These are phyloP conservation scores for Drosophila picticornis DNA, from an alignment of 2,888 invertebrate species.

Conservation along the genomic window DNA sequence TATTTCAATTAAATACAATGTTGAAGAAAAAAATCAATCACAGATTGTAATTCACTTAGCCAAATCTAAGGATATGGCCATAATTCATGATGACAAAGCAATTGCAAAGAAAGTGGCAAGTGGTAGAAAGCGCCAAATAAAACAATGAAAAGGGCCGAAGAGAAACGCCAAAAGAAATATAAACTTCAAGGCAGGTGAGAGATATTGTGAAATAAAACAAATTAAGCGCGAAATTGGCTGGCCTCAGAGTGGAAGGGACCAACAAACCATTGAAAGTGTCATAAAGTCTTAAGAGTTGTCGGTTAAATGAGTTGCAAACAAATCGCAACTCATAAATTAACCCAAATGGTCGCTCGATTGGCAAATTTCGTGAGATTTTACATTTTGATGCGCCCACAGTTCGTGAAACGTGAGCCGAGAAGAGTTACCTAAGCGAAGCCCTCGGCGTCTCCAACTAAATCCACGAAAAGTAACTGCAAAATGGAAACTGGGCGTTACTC, in stretches of 20 bases:
- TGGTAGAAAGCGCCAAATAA: conserved; percentile 47
- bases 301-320: conserved; percentile 73
- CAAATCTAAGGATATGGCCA: conserved; percentile 16
- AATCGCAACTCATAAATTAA: conserved; percentile 74
- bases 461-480: conserved; percentile 14
- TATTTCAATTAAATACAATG: not conserved
- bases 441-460: conserved; percentile 11
- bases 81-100: conserved; percentile 35
- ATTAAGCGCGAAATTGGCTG: conserved; percentile 72
- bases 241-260: conserved; percentile 36
- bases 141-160: conserved; percentile 23
- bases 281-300: conserved; percentile 68
- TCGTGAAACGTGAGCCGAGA: conserved; percentile 67
- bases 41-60: not conserved
- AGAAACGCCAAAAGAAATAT: conserved; percentile 7
- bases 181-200: conserved; percentile 46
- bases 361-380: conserved; percentile 83
- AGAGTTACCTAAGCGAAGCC: conserved; percentile 77
- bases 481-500: conserved; percentile 61
- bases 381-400: conserved; percentile 81
- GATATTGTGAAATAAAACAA: conserved; percentile 54
- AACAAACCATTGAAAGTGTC: conserved; percentile 67
- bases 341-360: conserved; percentile 76
- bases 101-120: conserved; percentile 40
- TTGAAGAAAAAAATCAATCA: not conserved